Evolutionary conservation across 1,140 invertebrate species (phyloP), one percentile per base, ranked within the genome.

Genomic region (Octopus sinensis): DNA sequence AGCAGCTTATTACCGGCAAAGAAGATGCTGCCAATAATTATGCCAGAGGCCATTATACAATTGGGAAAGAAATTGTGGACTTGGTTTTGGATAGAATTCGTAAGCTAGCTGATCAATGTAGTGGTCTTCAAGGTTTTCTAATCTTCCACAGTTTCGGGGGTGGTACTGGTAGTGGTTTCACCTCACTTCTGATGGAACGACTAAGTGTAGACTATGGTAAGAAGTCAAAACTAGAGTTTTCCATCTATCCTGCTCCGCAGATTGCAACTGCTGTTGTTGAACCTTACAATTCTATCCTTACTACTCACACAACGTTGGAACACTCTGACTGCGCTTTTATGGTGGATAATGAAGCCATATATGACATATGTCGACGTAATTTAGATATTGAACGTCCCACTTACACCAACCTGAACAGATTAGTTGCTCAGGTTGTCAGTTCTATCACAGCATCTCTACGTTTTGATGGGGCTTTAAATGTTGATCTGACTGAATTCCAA

Each of bases 361-460:
- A 96, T 84, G 95, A 96, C 88, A 96, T 97, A 89, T 97, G 96
- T 91, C 92, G 95, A 76, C 93, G 95, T 73, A 87, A 76, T 76
- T 30, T 76, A 51, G 75, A n/a, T 51, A 76, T 76, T 17, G 17
- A 76, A n/a, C 17, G 43, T 86, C 87, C 87, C 10, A 73, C 85
- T 12, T 88, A 87, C 82, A 83, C 82, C 17, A 88, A 88, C 80
- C 79, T 88, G 68, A 88, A 88, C 68, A 75, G 87, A 62, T 82
- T 89, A 10, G 86, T 89, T 79, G 85, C 84, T 82, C 88, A 91
- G 86, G 88, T 92, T 54, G 91, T 93, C 7, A 92, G 91, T 43
- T 92, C 92, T 0, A 92, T 94, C 62, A 94, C 94, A 4, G 87
- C 86, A 43, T 88, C 87, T 4, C 88, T 94, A 23, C 88, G 95